Evolutionary conservation across 2,797 vertebrate genomes (phyloP).

Genomic region (Pseudomugil tenellus): DNA sequence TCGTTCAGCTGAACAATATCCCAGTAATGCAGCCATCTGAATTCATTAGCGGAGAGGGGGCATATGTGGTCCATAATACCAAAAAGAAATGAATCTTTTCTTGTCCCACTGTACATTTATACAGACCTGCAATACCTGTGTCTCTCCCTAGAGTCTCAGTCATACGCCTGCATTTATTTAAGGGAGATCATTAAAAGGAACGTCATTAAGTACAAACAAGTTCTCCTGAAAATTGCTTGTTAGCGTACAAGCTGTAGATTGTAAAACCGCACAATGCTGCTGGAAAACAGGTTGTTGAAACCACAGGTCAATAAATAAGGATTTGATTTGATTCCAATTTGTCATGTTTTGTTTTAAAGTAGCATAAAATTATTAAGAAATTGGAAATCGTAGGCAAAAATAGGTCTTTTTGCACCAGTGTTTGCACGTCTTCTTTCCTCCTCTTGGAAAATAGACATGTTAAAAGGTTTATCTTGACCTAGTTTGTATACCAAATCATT

Average conservation of each 20-base stretch:
- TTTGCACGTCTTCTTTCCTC: background rate
- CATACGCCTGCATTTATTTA: constrained; percentile 77
- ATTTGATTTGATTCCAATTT: constrained; percentile 4
- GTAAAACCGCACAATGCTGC: constrained; percentile 38
- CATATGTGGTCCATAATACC: constrained; percentile 72
- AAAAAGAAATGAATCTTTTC: constrained; percentile 78
- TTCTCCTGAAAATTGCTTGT: constrained; percentile 69
- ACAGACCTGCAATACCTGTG: constrained; percentile 62
- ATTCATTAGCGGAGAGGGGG: constrained; percentile 76
- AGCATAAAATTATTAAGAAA: background rate
- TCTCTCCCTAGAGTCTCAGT: constrained; percentile 66
- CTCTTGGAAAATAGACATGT: background rate
- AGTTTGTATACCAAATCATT: background rate
- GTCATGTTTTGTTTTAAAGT: background rate
- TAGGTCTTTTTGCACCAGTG: background rate
- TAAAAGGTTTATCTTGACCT: background rate
- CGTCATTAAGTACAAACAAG: constrained; percentile 76
- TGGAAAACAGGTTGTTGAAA: constrained; percentile 23
- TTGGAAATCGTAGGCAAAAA: background rate
- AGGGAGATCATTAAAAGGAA: constrained; percentile 40
- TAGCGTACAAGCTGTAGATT: constrained; percentile 52
- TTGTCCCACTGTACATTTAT: constrained; percentile 75
- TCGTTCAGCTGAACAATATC: constrained; percentile 79
- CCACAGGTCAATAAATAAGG: no score
- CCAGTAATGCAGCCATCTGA: constrained; percentile 82